phyloP scores from a whole-genome alignment of 1,140 invertebrate species.

The Tenebrio molitor region DNA sequence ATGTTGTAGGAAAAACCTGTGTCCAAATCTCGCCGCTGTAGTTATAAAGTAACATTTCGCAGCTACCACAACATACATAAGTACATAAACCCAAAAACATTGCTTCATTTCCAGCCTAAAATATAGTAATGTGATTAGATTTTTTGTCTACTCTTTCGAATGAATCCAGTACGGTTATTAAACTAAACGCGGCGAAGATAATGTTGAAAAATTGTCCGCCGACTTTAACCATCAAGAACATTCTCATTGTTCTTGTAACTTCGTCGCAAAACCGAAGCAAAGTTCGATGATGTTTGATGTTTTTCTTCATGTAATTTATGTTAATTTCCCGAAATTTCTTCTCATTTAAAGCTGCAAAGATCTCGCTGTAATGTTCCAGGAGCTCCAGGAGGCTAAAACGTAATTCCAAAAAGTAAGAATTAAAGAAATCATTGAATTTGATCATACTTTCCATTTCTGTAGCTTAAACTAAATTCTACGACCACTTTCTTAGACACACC shows the following conservation, averaged over 20 bases:
- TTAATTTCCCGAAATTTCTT: background rate
- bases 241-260: background rate
- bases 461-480: background rate
- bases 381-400: too few species aligned
- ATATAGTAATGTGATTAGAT: too few species aligned
- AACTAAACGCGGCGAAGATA: background rate
- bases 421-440: too few species aligned
- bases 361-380: background rate
- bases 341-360: background rate
- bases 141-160: too few species aligned
- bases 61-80: background rate
- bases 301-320: background rate
- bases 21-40: slow-evolving; percentile 14
- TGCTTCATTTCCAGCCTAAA: slow-evolving; percentile 6
- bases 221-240: slow-evolving; percentile 7
- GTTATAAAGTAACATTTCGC: slow-evolving; percentile 2
- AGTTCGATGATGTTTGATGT: slow-evolving; percentile 1
- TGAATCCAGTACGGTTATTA: slow-evolving; percentile 19
- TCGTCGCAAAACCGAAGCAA: slow-evolving; percentile 8
- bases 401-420: too few species aligned
- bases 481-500: background rate
- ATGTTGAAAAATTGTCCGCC: slow-evolving; percentile 18
- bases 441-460: too few species aligned
- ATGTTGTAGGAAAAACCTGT: too few species aligned
- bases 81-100: slow-evolving; percentile 15